phyloP scores from a whole-genome alignment of 2,888 invertebrate species.

The Bombyx huttoni region DNA sequence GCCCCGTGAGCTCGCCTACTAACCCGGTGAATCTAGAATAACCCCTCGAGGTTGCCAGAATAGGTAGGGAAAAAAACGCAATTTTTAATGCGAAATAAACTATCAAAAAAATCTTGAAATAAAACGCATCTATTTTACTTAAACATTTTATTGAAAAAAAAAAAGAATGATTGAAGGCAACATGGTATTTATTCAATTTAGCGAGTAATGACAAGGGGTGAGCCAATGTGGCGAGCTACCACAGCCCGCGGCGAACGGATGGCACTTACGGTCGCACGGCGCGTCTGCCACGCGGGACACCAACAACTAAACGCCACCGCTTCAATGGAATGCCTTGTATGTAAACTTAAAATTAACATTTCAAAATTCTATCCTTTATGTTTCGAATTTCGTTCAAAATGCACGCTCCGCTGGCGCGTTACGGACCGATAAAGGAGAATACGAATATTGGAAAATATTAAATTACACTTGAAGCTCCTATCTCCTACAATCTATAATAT shows the following conservation, averaged over 20 bases:
- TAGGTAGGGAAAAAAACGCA: no score
- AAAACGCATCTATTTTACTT: constrained; percentile 53
- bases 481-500: constrained; percentile 56
- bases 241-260: constrained; percentile 32
- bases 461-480: constrained; percentile 49
- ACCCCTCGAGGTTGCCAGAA: no score
- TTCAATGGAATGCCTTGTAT: constrained; percentile 67
- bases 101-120: constrained; percentile 18
- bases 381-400: neutral
- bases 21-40: no score
- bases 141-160: constrained; percentile 71
- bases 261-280: constrained; percentile 39
- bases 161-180: constrained; percentile 68
- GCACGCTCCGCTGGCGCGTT: neutral
- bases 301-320: constrained; percentile 53
- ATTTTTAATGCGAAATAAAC: no score
- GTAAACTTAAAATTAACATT: constrained; percentile 51
- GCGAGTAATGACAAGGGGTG: constrained; percentile 45
- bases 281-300: constrained; percentile 19
- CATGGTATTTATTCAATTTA: constrained; percentile 66
- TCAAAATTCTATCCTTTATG: neutral
- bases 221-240: constrained; percentile 8
- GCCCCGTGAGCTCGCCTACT: no score
- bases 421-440: no score
- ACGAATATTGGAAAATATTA: constrained; percentile 7